Evolutionary conservation across 2,113 vertebrate species (phyloP), one percentile per base, ranked within the genome.

Genomic region (Lucifuga dentata): DNA sequence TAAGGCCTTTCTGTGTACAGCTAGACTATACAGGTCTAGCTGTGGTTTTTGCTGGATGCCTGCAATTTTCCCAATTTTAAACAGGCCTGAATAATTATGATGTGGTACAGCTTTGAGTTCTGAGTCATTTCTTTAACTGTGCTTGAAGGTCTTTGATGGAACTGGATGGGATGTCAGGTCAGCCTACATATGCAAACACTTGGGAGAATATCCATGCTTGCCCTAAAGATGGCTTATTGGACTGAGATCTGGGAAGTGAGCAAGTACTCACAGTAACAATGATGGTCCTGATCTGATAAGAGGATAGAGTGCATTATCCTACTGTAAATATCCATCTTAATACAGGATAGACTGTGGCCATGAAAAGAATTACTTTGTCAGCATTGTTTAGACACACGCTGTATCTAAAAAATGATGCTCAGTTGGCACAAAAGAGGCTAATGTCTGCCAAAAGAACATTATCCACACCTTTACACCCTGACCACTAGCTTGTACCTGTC

Each of bases 281-380:
- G 32, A 65, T 49, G 50, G 68, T 68, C 69, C 36, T 19, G 16
- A 29, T 44, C 44, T 61, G 19, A 61, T 32, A 19, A 51, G 58
- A 46, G 15, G 35, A 83, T 68, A 49, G 36, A 40, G 74, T 3
- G 2, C 41, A 13, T 69, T 59, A 62, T 57, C 35, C 33, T 3
- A 11, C 41, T 39, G 40, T 11, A 81, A 59, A 50, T 63, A 61
- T 41, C 49, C 6, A 26, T 40, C 39, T n/a, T 24, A 17, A 65
- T 20, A 46, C 51, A 23, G 20, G 11, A 12, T 9, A 20, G 44
- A 32, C 23, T 32, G n/a, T 10, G 38, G 33, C 68, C 55, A 65
- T 5, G 13, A 36, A 48, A 60, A 68, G n/a, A 65, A 9, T 8
- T 17, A 44, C 61, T 70, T 69, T 68, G 43, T 66, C 71, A 68